These are phyloP conservation scores for Parnassius apollo DNA, from an alignment of 2,888 invertebrate species.

Conservation along the genomic window DNA sequence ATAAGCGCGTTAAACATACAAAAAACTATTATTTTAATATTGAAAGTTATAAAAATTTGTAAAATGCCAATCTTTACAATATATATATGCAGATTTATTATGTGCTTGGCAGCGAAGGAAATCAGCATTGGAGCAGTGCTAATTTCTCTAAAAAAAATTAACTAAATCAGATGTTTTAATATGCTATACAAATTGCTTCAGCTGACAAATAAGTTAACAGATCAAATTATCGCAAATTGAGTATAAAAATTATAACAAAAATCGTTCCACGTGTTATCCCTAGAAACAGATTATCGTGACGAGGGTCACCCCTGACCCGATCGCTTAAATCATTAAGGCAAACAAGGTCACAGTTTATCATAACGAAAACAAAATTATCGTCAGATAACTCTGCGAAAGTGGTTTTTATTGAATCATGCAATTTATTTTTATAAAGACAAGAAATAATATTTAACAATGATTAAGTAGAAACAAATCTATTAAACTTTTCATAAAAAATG, in stretches of 20 bases:
- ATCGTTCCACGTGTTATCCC: not conserved
- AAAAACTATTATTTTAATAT: too few relatives aligned
- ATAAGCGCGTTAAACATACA: too few relatives aligned
- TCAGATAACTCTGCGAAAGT: conserved; percentile 15
- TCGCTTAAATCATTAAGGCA: conserved; percentile 27
- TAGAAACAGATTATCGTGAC: conserved; percentile 11
- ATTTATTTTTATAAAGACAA: conserved; percentile 1
- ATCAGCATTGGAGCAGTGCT: too few relatives aligned
- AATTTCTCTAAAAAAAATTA: too few relatives aligned
- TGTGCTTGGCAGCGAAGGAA: too few relatives aligned
- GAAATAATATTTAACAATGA: not conserved
- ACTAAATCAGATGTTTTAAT: too few relatives aligned
- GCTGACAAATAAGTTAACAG: not conserved
- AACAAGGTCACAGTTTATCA: conserved; percentile 36
- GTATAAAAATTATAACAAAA: conserved; percentile 2
- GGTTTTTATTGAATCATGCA: conserved; percentile 1
- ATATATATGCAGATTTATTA: too few relatives aligned
- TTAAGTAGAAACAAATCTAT: too few relatives aligned
- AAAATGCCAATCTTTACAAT: too few relatives aligned
- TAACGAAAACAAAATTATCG: conserved; percentile 16
- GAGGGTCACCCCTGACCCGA: conserved; percentile 21
- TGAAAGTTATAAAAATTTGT: too few relatives aligned
- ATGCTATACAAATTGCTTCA: too few relatives aligned
- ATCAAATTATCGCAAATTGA: not conserved
- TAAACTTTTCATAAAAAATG: too few relatives aligned